Evolutionary conservation across 2,797 vertebrate species (phyloP).

Genomic region (Karalla daura): DNA sequence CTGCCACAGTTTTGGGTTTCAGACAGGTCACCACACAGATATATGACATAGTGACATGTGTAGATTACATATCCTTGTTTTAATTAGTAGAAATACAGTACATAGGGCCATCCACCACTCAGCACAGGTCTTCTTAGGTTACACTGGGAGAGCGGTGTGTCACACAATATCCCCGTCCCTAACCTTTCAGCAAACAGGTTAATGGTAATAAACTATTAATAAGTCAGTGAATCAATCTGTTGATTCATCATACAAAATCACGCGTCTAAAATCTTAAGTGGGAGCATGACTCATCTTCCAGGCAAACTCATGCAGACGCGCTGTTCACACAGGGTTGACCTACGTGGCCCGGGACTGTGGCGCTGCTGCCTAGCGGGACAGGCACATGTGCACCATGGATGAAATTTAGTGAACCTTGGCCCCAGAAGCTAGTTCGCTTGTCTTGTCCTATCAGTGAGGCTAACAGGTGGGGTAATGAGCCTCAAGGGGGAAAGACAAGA

Average conservation of each 20-base stretch:
- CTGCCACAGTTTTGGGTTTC: constrained; percentile 78
- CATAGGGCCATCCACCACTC: constrained; percentile 57
- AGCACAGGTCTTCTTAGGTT: constrained; percentile 61
- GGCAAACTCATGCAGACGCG: constrained; percentile 40
- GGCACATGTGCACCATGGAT: constrained; percentile 28
- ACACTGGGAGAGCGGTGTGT: constrained; percentile 64
- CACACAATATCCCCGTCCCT: constrained; percentile 60
- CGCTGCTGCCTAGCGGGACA: constrained; percentile 2
- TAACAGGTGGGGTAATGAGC: constrained; percentile 72
- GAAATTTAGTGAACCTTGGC: constrained; percentile 17
- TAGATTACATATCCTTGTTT: constrained; percentile 81
- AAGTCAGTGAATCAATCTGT: constrained; percentile 68
- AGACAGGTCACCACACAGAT: constrained; percentile 77
- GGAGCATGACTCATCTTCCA: constrained; percentile 65
- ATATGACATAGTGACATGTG: constrained; percentile 81
- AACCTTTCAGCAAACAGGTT: constrained; percentile 61
- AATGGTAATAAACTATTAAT: constrained; percentile 73
- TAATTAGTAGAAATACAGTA: constrained; percentile 79
- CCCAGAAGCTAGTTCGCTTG: constrained; percentile 36
- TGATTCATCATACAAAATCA: constrained; percentile 70
- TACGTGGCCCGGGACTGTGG: constrained; percentile 6
- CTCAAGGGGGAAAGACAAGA: constrained; percentile 16
- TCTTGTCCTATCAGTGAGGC: constrained; percentile 46
- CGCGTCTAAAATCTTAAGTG: too few species aligned
- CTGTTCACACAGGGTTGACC: constrained; percentile 34